Conservation (phyloP, 2,888 invertebrate species). For the Apamea anceps region DNA sequence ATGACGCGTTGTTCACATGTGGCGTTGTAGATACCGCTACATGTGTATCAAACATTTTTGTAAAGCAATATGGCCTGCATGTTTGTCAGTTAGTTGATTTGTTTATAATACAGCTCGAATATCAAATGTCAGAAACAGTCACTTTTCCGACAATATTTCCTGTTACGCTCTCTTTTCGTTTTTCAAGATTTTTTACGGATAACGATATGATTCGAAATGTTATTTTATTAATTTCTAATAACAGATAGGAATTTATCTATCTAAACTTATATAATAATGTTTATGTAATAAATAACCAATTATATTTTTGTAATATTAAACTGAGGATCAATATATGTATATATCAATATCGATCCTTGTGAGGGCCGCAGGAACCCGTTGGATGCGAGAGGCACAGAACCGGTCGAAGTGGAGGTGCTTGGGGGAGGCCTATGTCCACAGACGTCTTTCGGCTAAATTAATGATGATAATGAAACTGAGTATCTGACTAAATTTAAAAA, state of each 20-base stretch:
- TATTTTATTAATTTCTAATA: not conserved
- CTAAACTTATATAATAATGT: not conserved
- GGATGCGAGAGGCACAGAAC: too few species aligned
- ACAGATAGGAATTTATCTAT: not conserved
- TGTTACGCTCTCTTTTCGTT: not conserved
- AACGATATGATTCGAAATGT: not conserved
- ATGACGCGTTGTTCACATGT: too few species aligned
- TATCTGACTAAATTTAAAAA: not conserved
- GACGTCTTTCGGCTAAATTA: too few species aligned
- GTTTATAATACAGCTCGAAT: conserved; percentile 15
- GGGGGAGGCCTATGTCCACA: too few species aligned
- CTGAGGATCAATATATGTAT: too few species aligned
- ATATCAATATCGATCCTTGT: too few species aligned
- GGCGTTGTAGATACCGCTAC: too few species aligned
- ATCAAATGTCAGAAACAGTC: conserved; percentile 14
- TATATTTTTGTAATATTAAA: not conserved
- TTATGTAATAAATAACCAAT: not conserved
- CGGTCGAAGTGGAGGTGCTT: too few species aligned
- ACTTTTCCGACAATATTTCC: conserved; percentile 15
- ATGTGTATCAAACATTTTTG: conserved; percentile 11
- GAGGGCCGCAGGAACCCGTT: too few species aligned
- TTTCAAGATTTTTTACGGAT: not conserved
- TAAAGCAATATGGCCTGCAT: not conserved
- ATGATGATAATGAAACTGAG: too few species aligned
- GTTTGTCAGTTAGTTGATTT: conserved; percentile 22